Evolutionary conservation across 1,140 invertebrate genomes (phyloP).

Genomic region (Amyelois transitella): DNA sequence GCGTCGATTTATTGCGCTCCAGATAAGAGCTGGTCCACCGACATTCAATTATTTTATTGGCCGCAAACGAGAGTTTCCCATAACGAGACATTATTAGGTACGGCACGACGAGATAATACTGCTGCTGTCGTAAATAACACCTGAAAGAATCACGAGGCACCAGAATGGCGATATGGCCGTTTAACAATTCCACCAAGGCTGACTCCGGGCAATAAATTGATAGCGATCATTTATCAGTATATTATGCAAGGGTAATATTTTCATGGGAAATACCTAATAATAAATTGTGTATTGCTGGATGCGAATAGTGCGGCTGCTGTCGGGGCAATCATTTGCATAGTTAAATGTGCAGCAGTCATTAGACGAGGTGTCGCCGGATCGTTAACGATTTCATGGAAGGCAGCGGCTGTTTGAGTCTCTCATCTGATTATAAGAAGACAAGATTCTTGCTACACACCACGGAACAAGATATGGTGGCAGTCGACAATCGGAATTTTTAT

Average conservation of each 20-base stretch:
- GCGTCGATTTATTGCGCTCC: conserved; percentile 36
- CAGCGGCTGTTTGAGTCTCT: conserved; percentile 10
- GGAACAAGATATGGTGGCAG: conserved; percentile 1
- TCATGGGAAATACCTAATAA: conserved; percentile 10
- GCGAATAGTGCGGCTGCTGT: background rate
- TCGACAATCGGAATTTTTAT: conserved; percentile 20
- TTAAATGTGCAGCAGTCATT: conserved; percentile 27
- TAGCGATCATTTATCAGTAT: conserved; percentile 16
- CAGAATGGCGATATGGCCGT: conserved; percentile 7
- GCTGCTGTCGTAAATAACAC: conserved; percentile 10
- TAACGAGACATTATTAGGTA: conserved; percentile 22
- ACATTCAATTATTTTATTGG: conserved; percentile 25
- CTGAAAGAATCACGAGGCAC: conserved; percentile 10
- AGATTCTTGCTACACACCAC: conserved; percentile 13
- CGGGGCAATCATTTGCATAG: conserved; percentile 32
- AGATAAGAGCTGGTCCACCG: conserved; percentile 26
- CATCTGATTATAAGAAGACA: conserved; percentile 21
- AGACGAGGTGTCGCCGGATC: conserved; percentile 35
- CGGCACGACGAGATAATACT: conserved; percentile 2
- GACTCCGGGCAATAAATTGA: conserved; percentile 13
- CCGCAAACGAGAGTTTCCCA: conserved; percentile 14
- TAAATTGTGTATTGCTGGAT: conserved; percentile 15
- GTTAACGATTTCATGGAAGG: conserved; percentile 39
- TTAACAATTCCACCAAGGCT: conserved; percentile 11
- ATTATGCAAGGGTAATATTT: conserved; percentile 17